Base-by-base conservation (phyloP, 1,140 invertebrate species). In the Pissodes strobi region DNA sequence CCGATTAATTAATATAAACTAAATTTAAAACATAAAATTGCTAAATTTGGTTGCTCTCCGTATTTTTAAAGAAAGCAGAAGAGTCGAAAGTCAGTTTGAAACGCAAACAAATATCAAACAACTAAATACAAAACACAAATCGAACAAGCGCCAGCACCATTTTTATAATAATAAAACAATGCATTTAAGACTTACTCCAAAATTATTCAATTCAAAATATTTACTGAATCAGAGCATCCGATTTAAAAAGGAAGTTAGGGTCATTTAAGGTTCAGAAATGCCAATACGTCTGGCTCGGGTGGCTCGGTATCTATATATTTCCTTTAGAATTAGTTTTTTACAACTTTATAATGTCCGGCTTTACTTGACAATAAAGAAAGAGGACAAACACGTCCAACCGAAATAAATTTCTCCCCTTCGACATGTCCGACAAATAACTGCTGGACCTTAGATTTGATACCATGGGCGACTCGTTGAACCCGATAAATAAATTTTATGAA, bases 261-360 rank as follows among this genome's bases (percentile, higher is more conserved):
- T 39, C 58, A 61, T 61, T 61, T 51, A 61, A 38, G 46, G 45
- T 38, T 25, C 19, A 19, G 30, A 13, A 49, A 30, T 38, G 48
- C 39, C 58, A 61, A 51, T 61, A 61, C 27, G 58, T 61, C 58
- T 61, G 45, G 19, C 37, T 19, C 46, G 18, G 30, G 34, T 39
- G 58, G 17, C 13, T 59, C 38, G 10, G 5, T 8, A 17, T 61
- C 38, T 61, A 41, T 61, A 51, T 61, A 51, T 61, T 61, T 61
- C 27, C 45, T 49, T 46, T 62, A 41, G 51, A 62, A 55, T 62
- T 62, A 62, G 60, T 62, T 62, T 62, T 62, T 62, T 62, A 62
- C 60, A 62, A 55, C 60, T 62, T 62, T 62, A 62, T 62, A 62
- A 62, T 62, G 60, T 53, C 60, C 60, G 60, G 60, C 48, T 55